A percentile compares a stretch with the other conserved stretches of the same genome.
Evolutionary conservation across 2,113 vertebrate species (phyloP).

Genomic region (Mormoops blainvillei): DNA sequence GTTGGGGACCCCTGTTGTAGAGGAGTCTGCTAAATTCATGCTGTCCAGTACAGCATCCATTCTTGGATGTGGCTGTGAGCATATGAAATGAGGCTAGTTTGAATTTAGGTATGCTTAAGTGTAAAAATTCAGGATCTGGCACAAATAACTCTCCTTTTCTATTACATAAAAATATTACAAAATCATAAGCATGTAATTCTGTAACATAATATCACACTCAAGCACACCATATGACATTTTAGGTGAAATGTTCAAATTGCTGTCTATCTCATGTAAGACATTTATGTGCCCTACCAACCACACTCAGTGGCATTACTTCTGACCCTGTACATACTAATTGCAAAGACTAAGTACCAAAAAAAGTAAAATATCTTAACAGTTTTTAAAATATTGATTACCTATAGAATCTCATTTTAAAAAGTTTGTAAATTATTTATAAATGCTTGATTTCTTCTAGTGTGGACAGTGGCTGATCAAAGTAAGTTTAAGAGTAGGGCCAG

Average conservation of each 20-base stretch:
- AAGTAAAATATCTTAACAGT: background rate
- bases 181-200: too few species aligned
- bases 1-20: too few species aligned
- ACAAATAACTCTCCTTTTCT: too few species aligned
- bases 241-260: too few species aligned
- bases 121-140: background rate
- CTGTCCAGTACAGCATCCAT: background rate
- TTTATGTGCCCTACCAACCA: too few species aligned
- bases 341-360: background rate
- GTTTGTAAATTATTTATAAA: background rate
- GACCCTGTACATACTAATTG: background rate
- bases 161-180: too few species aligned
- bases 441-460: background rate
- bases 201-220: too few species aligned
- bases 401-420: background rate
- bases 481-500: background rate
- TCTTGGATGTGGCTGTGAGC: background rate
- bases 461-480: background rate
- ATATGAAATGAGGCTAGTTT: background rate
- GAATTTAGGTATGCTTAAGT: background rate
- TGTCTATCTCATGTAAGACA: too few species aligned
- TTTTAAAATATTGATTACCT: background rate
- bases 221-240: too few species aligned
- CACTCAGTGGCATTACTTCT: too few species aligned
- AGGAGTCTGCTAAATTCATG: background rate